Conservation (phyloP, 2,797 vertebrate species). For the Cossypha niveicapilla region DNA sequence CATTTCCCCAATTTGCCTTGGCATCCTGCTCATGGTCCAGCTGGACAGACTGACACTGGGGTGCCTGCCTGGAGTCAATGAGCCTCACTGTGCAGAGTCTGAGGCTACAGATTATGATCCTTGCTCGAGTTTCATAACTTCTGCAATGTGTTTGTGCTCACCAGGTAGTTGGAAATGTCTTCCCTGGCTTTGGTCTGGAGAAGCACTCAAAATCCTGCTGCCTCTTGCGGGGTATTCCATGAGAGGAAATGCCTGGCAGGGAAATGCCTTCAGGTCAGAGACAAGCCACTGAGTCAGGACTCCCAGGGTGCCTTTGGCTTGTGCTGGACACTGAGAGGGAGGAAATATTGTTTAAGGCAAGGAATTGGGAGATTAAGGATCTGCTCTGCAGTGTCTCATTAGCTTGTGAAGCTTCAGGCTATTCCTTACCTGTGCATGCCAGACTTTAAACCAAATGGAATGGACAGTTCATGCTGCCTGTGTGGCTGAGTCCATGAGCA, state of each 20-base stretch:
- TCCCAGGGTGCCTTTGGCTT: background rate
- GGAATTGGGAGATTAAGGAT: background rate
- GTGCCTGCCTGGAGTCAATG: background rate
- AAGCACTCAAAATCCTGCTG: background rate
- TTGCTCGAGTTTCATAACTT: background rate
- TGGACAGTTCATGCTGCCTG: background rate
- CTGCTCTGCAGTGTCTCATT: background rate
- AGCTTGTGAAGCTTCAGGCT: background rate
- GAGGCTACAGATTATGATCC: background rate
- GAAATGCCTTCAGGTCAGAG: background rate
- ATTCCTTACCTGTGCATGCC: background rate
- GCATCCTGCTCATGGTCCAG: background rate
- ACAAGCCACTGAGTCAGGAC: background rate
- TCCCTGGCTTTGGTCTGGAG: background rate
- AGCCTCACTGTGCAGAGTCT: background rate
- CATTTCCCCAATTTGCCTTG: background rate
- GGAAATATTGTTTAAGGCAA: background rate
- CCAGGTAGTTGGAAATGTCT: background rate
- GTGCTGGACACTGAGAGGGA: background rate
- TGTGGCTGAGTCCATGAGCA: background rate
- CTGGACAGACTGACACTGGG: background rate
- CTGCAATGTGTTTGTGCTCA: background rate
- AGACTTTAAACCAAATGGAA: background rate
- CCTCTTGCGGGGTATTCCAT: background rate
- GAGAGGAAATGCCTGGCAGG: background rate